Evolutionary conservation across 2,888 invertebrate species (phyloP).

Genomic region (Buathra laborator): DNA sequence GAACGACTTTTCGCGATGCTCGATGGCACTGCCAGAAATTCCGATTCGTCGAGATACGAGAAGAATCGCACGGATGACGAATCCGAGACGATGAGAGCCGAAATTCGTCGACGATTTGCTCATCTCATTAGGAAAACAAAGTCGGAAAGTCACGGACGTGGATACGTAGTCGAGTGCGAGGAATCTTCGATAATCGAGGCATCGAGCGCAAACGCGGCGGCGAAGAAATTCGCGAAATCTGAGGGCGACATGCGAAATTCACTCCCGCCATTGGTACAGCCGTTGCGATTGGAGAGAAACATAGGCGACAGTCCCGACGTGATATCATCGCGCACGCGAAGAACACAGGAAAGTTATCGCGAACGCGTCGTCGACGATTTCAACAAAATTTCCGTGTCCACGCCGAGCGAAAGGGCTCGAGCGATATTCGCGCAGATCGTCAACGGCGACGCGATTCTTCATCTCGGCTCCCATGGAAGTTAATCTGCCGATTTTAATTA

Average conservation of each 20-base stretch:
- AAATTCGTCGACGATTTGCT: constrained; percentile 76
- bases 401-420: constrained; percentile 78
- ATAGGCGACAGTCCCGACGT: constrained; percentile 77
- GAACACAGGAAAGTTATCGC: constrained; percentile 12
- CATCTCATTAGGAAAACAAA: constrained; percentile 81
- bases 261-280: constrained; percentile 67
- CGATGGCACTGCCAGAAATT: constrained; percentile 71
- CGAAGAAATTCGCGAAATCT: constrained; percentile 77
- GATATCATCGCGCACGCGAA: constrained; percentile 52
- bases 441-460: constrained; percentile 75
- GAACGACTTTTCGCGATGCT: constrained; percentile 78
- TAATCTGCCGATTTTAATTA: constrained; percentile 34
- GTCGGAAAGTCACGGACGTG: constrained; percentile 79
- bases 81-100: constrained; percentile 51
- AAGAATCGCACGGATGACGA: constrained; percentile 21
- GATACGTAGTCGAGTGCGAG: constrained; percentile 55
- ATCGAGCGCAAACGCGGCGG: constrained; percentile 33
- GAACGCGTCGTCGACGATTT: constrained; percentile 36
- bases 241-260: constrained; percentile 75
- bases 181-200: constrained; percentile 59
- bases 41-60: not conserved
- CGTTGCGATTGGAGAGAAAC: constrained; percentile 75
- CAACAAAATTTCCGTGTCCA: constrained; percentile 47
- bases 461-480: constrained; percentile 69
- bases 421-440: constrained; percentile 80